Conservation (phyloP, 2,888 invertebrate genomes). For the Drosophila neoperkinsi region DNA sequence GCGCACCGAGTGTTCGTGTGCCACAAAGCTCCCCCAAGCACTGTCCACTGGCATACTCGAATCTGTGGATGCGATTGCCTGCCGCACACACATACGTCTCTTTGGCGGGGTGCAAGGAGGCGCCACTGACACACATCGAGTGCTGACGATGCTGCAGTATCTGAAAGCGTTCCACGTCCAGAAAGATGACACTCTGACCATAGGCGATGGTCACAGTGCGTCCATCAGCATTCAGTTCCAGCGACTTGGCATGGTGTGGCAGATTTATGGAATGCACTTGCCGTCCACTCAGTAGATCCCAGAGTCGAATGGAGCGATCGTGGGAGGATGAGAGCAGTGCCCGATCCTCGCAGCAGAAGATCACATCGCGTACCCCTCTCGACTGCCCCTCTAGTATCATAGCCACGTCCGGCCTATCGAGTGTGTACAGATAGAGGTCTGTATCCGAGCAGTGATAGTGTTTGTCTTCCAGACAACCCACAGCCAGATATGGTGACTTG, state of each 20-base stretch:
- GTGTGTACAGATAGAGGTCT: slow-evolving; percentile 93
- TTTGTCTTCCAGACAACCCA: slow-evolving; percentile 92
- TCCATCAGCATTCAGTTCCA: slow-evolving; percentile 95
- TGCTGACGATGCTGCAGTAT: slow-evolving; percentile 92
- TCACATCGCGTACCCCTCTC: slow-evolving; percentile 91
- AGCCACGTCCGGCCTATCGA: slow-evolving; percentile 87
- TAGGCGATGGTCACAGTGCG: slow-evolving; percentile 93
- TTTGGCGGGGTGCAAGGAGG: slow-evolving; percentile 94
- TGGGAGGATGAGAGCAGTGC: slow-evolving; percentile 94
- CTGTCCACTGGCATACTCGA: slow-evolving; percentile 93
- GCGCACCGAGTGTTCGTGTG: slow-evolving; percentile 97
- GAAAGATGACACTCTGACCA: slow-evolving; percentile 88
- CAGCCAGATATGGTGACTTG: slow-evolving; percentile 90
- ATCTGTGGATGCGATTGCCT: slow-evolving; percentile 97
- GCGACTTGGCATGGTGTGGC: slow-evolving; percentile 91
- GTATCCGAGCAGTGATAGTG: slow-evolving; percentile 85
- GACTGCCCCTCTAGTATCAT: slow-evolving; percentile 90
- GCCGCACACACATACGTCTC: slow-evolving; percentile 96
- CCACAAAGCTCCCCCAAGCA: slow-evolving; percentile 96
- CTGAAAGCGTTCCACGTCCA: slow-evolving; percentile 89
- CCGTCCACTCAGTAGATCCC: slow-evolving; percentile 89
- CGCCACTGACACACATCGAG: slow-evolving; percentile 93
- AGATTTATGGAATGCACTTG: slow-evolving; percentile 93
- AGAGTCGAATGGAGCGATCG: slow-evolving; percentile 94
- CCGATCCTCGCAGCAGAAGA: slow-evolving; percentile 92